Conservation (phyloP, 92 coral and sea anemone species). For the Porites lobata region DNA sequence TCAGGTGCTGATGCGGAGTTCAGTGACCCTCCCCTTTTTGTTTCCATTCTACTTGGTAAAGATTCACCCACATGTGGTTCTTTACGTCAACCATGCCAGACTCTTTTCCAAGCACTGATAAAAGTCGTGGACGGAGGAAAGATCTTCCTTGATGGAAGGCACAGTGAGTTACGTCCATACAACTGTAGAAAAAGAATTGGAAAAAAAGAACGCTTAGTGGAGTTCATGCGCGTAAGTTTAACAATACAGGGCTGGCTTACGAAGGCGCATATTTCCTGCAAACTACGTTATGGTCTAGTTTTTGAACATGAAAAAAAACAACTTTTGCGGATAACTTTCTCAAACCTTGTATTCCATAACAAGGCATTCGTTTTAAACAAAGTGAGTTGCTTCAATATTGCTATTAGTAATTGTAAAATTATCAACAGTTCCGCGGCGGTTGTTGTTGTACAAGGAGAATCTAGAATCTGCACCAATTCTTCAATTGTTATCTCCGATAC, state of each 20-base stretch:
- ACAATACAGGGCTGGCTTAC: not conserved
- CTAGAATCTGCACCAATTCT: not conserved
- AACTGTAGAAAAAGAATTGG: not conserved
- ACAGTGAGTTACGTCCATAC: constrained; percentile 2
- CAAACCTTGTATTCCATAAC: constrained; percentile 5
- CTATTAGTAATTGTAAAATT: not conserved
- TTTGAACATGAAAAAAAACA: not conserved
- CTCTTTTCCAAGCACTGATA: not conserved
- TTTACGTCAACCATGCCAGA: not conserved
- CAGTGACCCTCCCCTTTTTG: constrained; percentile 6
- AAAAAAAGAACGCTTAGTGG: too few species aligned
- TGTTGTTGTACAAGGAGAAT: not conserved
- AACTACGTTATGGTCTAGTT: not conserved
- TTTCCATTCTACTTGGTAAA: not conserved
- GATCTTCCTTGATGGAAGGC: constrained; percentile 6
- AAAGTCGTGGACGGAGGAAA: not conserved
- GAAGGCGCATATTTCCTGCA: not conserved
- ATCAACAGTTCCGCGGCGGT: not conserved
- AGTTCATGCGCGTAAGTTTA: not conserved
- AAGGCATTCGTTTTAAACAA: not conserved
- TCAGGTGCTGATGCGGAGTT: not conserved
- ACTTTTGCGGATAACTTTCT: not conserved
- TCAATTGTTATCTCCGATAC: not conserved
- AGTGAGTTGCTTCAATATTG: not conserved
- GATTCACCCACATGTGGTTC: not conserved